Percentiles rank a stretch among this genome's conserved stretches.
These are phyloP conservation scores for Laticauda colubrina DNA, from an alignment of 2,113 vertebrate genomes.

Conservation along the genomic window DNA sequence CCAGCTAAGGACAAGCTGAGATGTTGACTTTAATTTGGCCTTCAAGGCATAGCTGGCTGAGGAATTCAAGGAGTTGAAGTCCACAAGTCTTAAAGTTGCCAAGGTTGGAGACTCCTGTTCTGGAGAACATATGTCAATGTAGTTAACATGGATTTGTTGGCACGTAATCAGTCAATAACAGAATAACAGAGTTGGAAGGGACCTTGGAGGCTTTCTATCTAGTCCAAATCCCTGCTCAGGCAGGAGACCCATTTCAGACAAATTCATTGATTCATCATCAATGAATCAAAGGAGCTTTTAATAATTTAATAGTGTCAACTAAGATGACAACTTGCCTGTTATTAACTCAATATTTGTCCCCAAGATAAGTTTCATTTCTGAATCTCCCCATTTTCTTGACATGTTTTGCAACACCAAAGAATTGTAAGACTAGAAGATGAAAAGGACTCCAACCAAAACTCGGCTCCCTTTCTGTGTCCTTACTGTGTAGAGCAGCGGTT, in stretches of 20 bases:
- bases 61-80: too few species aligned
- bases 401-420: neutral
- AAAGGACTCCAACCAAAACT: neutral
- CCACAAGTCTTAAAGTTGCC: too few species aligned
- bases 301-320: neutral
- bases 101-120: neutral
- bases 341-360: neutral
- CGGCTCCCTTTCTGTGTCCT: neutral
- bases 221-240: neutral
- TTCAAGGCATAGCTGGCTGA: too few species aligned
- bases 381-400: neutral
- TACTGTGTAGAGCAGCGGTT: neutral
- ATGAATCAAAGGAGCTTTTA: neutral
- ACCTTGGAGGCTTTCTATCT: neutral
- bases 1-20: too few species aligned
- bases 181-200: neutral
- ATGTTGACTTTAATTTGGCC: too few species aligned
- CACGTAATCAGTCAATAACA: neutral
- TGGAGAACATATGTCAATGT: neutral
- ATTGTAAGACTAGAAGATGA: neutral
- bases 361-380: neutral
- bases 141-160: neutral
- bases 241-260: neutral
- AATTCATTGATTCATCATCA: neutral
- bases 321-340: neutral